Conservation (phyloP, 2,797 vertebrate species). For the Tachyglossus aculeatus region DNA sequence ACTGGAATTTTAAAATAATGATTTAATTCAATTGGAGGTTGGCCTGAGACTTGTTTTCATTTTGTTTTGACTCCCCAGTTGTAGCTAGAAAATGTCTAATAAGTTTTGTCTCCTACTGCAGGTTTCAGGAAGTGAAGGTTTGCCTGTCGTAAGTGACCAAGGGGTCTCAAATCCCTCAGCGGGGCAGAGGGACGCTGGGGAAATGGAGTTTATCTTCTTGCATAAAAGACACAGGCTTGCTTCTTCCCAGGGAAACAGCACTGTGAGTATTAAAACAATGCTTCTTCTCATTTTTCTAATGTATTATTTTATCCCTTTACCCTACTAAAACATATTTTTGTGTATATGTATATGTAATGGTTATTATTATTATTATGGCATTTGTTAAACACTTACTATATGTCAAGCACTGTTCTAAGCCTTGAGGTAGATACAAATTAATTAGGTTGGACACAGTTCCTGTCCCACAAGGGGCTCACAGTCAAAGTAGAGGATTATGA, state of each 20-base stretch:
- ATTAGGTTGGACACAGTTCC: no score
- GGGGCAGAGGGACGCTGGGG: constrained; percentile 36
- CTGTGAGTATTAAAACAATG: not conserved
- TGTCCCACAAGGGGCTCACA: no score
- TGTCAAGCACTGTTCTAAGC: no score
- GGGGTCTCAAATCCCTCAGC: constrained; percentile 7
- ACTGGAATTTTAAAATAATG: not conserved
- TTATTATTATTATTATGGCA: no score
- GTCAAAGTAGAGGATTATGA: no score
- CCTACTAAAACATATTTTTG: no score
- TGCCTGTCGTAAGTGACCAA: constrained; percentile 20
- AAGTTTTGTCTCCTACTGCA: constrained; percentile 43
- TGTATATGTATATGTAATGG: no score
- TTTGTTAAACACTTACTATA: no score
- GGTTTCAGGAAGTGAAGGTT: constrained; percentile 42
- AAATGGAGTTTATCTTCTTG: constrained; percentile 31
- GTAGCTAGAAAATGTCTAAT: not conserved
- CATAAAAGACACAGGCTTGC: constrained; percentile 38
- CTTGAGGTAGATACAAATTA: no score
- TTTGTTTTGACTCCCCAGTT: not conserved
- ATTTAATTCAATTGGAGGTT: not conserved
- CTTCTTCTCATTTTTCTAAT: not conserved
- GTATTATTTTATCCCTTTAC: no score
- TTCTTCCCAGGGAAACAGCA: not conserved
- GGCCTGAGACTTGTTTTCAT: not conserved